phyloP scores from a whole-genome alignment of 1,140 invertebrate species.

The Phthorimaea operculella region DNA sequence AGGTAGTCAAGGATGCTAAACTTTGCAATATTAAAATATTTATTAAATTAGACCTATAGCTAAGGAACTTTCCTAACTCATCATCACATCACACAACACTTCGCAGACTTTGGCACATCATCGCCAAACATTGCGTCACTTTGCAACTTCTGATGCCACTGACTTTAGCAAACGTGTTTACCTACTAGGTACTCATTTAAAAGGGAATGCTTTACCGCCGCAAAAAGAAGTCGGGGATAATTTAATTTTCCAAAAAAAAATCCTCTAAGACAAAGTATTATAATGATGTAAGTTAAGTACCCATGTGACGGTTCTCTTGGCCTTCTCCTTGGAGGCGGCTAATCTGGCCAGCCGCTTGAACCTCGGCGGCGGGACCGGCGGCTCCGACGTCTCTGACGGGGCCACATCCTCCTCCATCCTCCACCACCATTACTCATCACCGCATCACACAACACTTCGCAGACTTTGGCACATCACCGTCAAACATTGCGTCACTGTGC shows the following conservation, averaged over 20 bases:
- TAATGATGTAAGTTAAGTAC: slow-evolving; percentile 20
- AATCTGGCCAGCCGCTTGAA: slow-evolving; percentile 56
- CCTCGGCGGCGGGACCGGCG: slow-evolving; percentile 57
- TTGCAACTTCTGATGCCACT: slow-evolving; percentile 30
- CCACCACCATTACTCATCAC: slow-evolving; percentile 14
- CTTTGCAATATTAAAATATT: no score
- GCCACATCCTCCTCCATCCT: slow-evolving; percentile 15
- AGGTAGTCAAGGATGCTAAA: no score
- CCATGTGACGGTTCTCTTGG: slow-evolving; percentile 52
- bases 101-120: slow-evolving; percentile 6
- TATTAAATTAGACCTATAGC: no score
- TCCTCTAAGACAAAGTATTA: background rate
- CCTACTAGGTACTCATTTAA: no score
- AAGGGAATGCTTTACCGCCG: no score
- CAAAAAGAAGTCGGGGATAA: no score
- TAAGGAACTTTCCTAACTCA: no score
- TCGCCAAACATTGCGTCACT: slow-evolving; percentile 10
- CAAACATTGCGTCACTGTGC: slow-evolving; percentile 10
- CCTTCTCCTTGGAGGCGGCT: slow-evolving; percentile 38
- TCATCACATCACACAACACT: background rate
- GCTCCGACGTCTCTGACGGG: slow-evolving; percentile 6
- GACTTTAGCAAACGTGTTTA: no score
- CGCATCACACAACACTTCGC: background rate
- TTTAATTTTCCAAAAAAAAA: no score
- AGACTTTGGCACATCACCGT: slow-evolving; percentile 6